These are phyloP conservation scores for Pristionchus pacificus DNA, from an alignment of 1,140 invertebrate species.

Conservation along the genomic window DNA sequence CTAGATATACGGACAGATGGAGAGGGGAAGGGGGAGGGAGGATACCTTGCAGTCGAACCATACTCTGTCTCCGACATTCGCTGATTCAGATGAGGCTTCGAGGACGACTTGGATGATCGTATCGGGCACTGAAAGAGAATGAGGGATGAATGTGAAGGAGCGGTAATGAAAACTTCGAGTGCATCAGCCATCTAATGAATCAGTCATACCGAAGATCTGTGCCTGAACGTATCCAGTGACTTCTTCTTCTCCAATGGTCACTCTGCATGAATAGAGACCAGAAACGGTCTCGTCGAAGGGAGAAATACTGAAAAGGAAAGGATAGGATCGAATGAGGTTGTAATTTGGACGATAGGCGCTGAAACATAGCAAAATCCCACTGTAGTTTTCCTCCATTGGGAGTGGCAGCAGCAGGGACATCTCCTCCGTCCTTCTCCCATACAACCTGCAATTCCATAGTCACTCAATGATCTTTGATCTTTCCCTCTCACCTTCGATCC, in stretches of 20 bases:
- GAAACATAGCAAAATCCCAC: too few relatives aligned
- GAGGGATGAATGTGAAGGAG: neutral
- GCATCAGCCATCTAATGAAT: neutral
- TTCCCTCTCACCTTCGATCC: constrained; percentile 41
- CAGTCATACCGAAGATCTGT: constrained; percentile 49
- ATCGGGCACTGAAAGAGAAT: constrained; percentile 47
- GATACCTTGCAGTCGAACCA: constrained; percentile 51
- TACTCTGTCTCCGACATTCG: constrained; percentile 50
- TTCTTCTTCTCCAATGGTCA: constrained; percentile 46
- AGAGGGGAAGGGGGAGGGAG: neutral
- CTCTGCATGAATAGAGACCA: constrained; percentile 51
- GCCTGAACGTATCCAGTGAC: constrained; percentile 55
- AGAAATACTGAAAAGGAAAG: constrained; percentile 41
- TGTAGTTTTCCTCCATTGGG: constrained; percentile 48
- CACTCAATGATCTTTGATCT: neutral
- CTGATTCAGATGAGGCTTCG: constrained; percentile 50
- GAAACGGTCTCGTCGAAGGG: constrained; percentile 47
- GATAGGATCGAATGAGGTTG: too few relatives aligned
- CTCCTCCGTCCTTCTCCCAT: constrained; percentile 41
- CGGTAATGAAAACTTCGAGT: neutral
- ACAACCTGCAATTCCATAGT: constrained; percentile 14
- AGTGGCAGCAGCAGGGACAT: constrained; percentile 45
- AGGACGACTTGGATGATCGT: constrained; percentile 56
- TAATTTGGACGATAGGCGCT: too few relatives aligned
- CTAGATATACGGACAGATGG: too few relatives aligned